Evolutionary conservation across 2,797 vertebrate species (phyloP).

Genomic region (Sibirionetta formosa): DNA sequence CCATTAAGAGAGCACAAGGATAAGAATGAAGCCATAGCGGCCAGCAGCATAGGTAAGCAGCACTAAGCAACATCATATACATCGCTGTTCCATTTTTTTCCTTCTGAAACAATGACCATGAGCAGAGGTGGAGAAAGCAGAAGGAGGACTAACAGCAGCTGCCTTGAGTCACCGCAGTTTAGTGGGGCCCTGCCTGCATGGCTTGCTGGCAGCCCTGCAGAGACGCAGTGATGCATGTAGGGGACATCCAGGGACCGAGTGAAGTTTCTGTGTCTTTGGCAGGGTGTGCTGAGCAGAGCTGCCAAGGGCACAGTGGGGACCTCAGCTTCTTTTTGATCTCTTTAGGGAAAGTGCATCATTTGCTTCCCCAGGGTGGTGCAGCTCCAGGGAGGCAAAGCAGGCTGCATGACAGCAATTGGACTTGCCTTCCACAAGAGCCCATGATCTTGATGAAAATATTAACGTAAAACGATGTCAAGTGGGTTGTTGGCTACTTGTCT

Average conservation of each 20-base stretch:
- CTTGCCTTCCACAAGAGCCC: fast-evolving
- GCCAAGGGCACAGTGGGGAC: background rate
- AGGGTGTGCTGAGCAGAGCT: background rate
- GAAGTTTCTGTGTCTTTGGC: background rate
- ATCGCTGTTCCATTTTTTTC: background rate
- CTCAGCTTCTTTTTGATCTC: background rate
- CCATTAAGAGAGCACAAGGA: background rate
- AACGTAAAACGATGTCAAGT: fast-evolving
- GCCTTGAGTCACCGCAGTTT: background rate
- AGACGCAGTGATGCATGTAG: background rate
- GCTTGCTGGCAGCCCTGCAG: background rate
- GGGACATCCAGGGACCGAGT: background rate
- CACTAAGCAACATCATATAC: background rate
- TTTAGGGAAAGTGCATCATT: background rate
- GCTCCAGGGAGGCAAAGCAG: background rate
- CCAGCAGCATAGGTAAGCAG: background rate
- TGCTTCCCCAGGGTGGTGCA: background rate
- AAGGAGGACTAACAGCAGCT: conserved; percentile 2
- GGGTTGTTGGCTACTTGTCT: background rate
- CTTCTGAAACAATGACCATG: background rate
- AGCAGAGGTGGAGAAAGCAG: conserved; percentile 32
- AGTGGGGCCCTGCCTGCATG: background rate
- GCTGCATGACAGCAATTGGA: background rate
- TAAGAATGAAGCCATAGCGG: background rate
- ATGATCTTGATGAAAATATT: background rate